Conservation (phyloP, 1,140 invertebrate genomes). For the Hestina assimilis region DNA sequence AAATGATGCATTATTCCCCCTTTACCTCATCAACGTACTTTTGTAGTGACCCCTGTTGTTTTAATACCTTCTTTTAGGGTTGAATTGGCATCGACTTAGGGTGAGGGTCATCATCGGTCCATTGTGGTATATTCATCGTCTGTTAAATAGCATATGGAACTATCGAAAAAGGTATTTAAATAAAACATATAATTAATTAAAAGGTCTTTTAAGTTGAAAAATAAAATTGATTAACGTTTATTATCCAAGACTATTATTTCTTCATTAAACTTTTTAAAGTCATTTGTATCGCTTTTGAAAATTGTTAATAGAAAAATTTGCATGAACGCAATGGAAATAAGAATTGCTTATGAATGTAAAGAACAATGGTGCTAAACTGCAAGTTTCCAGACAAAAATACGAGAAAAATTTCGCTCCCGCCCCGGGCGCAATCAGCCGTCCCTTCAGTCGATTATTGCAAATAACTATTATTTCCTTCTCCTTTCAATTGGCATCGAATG, state of each 20-base stretch:
- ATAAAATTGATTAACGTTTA: neutral
- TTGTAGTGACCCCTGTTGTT: slow-evolving; percentile 67
- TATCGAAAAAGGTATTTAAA: neutral
- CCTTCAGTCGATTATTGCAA: slow-evolving; percentile 75
- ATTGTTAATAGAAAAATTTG: neutral
- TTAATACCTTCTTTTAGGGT: slow-evolving; percentile 70
- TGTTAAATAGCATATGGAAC: neutral
- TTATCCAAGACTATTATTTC: too few species aligned
- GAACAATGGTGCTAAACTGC: slow-evolving; percentile 15
- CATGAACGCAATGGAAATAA: neutral
- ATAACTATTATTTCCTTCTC: slow-evolving; percentile 77
- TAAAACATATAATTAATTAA: neutral
- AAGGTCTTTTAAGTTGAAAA: neutral
- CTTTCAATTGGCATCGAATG: slow-evolving; percentile 71
- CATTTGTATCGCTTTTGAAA: neutral
- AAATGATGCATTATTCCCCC: slow-evolving; percentile 71
- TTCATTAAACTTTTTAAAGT: neutral
- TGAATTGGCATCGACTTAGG: slow-evolving; percentile 43
- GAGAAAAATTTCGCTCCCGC: slow-evolving; percentile 56
- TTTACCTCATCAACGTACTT: slow-evolving; percentile 71
- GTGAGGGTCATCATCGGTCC: slow-evolving; percentile 37
- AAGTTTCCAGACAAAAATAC: slow-evolving; percentile 53
- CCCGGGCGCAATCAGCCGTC: slow-evolving; percentile 73
- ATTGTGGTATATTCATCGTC: slow-evolving; percentile 12
- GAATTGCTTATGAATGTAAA: neutral